Evolutionary conservation across 2,888 invertebrate genomes (phyloP).

Genomic region (Rutpela maculata): DNA sequence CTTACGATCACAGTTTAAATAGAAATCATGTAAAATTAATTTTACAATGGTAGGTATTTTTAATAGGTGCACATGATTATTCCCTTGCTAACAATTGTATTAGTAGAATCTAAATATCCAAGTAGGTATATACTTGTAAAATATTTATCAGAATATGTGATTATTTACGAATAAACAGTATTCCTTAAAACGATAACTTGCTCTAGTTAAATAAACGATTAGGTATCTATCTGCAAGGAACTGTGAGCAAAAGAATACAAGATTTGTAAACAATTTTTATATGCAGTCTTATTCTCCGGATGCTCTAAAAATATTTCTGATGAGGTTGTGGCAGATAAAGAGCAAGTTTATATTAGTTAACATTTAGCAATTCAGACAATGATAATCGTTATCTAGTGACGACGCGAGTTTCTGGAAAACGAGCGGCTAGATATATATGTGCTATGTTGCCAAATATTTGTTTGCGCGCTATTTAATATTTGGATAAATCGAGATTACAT

Average conservation of each 20-base stretch:
- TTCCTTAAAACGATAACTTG: too few relatives aligned
- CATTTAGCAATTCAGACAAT: constrained; percentile 10
- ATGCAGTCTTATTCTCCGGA: background rate
- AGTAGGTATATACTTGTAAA: too few relatives aligned
- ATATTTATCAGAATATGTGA: too few relatives aligned
- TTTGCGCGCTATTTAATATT: background rate
- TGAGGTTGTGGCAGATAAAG: constrained; percentile 24
- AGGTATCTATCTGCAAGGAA: background rate
- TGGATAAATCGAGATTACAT: background rate
- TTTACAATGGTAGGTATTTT: too few relatives aligned
- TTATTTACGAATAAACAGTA: too few relatives aligned
- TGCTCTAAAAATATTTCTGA: constrained; percentile 18
- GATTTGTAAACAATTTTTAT: background rate
- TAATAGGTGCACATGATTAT: too few relatives aligned
- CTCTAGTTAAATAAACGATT: background rate
- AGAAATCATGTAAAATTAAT: too few relatives aligned
- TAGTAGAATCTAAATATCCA: too few relatives aligned
- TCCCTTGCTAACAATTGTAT: too few relatives aligned
- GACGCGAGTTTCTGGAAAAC: constrained; percentile 22
- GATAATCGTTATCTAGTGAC: constrained; percentile 24
- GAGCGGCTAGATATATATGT: constrained; percentile 1
- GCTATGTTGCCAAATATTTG: constrained; percentile 11
- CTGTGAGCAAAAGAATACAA: background rate
- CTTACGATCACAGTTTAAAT: too few relatives aligned
- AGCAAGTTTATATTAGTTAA: constrained; percentile 29